These are phyloP conservation scores for Cheilosia scutellata DNA, from an alignment of 2,888 invertebrate species.

Conservation along the genomic window DNA sequence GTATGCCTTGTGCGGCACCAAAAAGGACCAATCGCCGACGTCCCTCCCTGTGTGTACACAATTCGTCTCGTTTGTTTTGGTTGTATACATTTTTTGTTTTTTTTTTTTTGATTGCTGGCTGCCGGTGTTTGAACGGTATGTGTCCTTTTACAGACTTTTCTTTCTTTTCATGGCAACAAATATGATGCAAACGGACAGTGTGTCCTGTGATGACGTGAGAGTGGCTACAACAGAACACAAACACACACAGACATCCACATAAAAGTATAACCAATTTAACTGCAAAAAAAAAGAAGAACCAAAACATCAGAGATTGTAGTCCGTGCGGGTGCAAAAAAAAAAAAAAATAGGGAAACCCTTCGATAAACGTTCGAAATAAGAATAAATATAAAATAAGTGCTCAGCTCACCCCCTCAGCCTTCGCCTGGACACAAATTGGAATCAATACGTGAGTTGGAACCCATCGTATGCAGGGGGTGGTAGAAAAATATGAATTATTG, in stretches of 20 bases:
- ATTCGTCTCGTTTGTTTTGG: conserved; percentile 29
- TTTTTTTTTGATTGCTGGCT: conserved; percentile 22
- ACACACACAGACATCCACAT: background rate
- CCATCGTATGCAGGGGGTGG: background rate
- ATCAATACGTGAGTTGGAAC: conserved; percentile 58
- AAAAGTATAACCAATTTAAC: conserved; percentile 52
- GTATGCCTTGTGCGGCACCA: conserved; percentile 31
- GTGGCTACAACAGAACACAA: conserved; percentile 6
- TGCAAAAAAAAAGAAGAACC: background rate
- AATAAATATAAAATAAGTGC: conserved; percentile 72
- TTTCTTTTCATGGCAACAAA: conserved; percentile 15
- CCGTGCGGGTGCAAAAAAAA: conserved; percentile 3
- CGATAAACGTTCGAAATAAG: conserved; percentile 68
- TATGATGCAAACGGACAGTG: conserved; percentile 52
- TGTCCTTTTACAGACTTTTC: conserved; percentile 44
- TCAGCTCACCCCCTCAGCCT: background rate
- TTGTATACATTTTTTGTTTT: background rate
- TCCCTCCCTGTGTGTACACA: background rate
- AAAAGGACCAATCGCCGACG: conserved; percentile 56
- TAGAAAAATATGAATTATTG: conserved; percentile 67
- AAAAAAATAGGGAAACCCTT: conserved; percentile 29
- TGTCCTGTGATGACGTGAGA: conserved; percentile 13
- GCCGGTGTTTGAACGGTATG: conserved; percentile 29
- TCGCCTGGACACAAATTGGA: conserved; percentile 59
- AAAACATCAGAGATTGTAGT: conserved; percentile 41